phyloP scores from a whole-genome alignment of 1,140 invertebrate species.

The Diabrotica undecimpunctata region DNA sequence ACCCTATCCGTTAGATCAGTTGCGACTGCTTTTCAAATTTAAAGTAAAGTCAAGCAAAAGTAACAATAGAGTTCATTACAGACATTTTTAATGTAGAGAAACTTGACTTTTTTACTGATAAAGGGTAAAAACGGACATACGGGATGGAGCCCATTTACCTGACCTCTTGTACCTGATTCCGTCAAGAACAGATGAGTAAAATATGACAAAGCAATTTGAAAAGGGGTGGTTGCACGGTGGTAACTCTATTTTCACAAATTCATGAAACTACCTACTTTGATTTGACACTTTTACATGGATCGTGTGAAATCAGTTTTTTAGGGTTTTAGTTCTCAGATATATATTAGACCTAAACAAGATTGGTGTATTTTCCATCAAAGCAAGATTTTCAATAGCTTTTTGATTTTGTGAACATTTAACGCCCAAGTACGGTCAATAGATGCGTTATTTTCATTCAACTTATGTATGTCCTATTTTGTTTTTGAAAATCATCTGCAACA shows the following conservation, averaged over 20 bases:
- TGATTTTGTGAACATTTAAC: no score
- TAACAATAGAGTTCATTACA: slow-evolving; percentile 3
- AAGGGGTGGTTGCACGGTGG: not conserved
- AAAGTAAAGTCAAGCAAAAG: not conserved
- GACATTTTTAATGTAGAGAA: not conserved
- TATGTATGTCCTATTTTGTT: no score
- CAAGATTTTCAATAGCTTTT: no score
- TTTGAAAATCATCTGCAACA: no score
- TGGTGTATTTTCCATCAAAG: no score
- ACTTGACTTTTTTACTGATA: not conserved
- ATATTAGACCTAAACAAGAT: no score
- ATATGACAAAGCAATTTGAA: not conserved
- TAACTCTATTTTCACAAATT: not conserved
- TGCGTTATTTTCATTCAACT: no score
- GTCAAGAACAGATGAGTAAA: not conserved
- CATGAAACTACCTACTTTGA: not conserved
- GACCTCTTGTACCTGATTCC: not conserved
- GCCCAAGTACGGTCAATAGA: no score
- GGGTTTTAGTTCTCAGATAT: no score
- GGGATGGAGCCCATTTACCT: not conserved
- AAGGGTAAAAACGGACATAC: not conserved
- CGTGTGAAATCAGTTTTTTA: not conserved
- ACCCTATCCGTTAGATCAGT: not conserved
- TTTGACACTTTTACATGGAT: slow-evolving; percentile 1
- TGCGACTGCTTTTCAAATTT: not conserved